Evolutionary conservation across 2,888 invertebrate genomes (phyloP).

Genomic region (Harmothoe impar): DNA sequence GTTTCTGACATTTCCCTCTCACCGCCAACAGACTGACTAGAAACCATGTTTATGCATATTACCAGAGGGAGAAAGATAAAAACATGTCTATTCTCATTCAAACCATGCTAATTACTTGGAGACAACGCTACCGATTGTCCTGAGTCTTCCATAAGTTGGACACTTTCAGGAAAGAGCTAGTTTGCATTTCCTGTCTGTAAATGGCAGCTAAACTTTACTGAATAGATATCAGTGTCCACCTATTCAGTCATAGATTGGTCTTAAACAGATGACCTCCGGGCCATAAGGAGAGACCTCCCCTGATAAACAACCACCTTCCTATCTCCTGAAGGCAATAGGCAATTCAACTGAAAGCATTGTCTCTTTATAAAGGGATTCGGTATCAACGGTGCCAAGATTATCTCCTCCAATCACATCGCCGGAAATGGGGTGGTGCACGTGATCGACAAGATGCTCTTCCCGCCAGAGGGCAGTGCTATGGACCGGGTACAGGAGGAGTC

Average conservation of each 20-base stretch:
- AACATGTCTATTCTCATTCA: no score
- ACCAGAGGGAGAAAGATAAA: no score
- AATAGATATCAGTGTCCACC: conserved; percentile 21
- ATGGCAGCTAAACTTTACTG: background rate
- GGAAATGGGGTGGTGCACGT: conserved; percentile 85
- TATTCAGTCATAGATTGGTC: no score
- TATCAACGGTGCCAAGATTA: conserved; percentile 84
- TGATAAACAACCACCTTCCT: no score
- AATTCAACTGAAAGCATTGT: background rate
- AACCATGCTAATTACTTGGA: no score
- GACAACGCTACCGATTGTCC: no score
- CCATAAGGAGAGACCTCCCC: no score
- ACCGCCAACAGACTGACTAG: no score
- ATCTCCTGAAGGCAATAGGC: background rate
- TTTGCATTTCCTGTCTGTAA: background rate
- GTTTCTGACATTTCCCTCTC: no score
- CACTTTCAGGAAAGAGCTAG: background rate
- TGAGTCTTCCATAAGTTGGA: background rate
- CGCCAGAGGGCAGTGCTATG: conserved; percentile 83
- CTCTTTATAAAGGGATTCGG: conserved; percentile 80
- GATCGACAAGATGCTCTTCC: conserved; percentile 84
- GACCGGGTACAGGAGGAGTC: conserved; percentile 82
- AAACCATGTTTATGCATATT: no score
- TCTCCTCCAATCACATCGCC: conserved; percentile 83
- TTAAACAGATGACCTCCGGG: no score